Percentiles rank a stretch among this genome's conserved stretches.
phyloP scores from a whole-genome alignment of 2,888 invertebrate genomes.

The Hydraecia micacea region DNA sequence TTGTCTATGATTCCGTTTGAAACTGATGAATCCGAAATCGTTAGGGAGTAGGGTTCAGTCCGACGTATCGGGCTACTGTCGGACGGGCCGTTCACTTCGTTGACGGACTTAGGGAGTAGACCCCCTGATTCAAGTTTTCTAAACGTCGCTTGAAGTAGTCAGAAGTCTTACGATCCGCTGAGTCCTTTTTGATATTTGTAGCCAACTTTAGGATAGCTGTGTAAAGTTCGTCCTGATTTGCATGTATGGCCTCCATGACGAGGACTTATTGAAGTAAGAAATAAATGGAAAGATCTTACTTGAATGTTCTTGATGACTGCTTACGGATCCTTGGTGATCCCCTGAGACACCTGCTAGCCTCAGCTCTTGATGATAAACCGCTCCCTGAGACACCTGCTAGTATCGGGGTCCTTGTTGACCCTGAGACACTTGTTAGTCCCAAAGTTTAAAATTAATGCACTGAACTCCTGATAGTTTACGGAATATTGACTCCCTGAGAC shows the following conservation, averaged over 20 bases:
- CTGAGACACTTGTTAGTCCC: no score
- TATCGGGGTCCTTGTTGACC: background rate
- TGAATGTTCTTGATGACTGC: slow-evolving; percentile 11
- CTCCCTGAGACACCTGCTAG: background rate
- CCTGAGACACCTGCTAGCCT: slow-evolving; percentile 13
- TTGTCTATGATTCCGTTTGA: no score
- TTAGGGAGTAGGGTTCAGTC: no score
- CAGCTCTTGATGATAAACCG: background rate
- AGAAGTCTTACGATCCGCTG: no score
- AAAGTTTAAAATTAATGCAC: no score
- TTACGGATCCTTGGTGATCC: slow-evolving; percentile 11
- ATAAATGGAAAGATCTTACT: slow-evolving; percentile 12
- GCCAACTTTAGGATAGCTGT: background rate
- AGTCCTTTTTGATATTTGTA: background rate
- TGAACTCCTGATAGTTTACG: no score
- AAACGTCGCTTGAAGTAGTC: background rate
- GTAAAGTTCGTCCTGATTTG: background rate
- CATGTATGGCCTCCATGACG: background rate
- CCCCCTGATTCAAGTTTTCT: background rate
- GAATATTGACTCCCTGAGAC: no score
- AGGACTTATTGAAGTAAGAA: slow-evolving; percentile 1
- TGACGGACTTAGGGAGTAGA: no score
- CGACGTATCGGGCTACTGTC: no score
- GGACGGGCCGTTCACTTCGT: no score
- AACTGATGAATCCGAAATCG: no score